A percentile compares a stretch with the other conserved stretches of the same genome.
phyloP scores from a whole-genome alignment of 1,140 invertebrate species.

The Calliopsis andreniformis region DNA sequence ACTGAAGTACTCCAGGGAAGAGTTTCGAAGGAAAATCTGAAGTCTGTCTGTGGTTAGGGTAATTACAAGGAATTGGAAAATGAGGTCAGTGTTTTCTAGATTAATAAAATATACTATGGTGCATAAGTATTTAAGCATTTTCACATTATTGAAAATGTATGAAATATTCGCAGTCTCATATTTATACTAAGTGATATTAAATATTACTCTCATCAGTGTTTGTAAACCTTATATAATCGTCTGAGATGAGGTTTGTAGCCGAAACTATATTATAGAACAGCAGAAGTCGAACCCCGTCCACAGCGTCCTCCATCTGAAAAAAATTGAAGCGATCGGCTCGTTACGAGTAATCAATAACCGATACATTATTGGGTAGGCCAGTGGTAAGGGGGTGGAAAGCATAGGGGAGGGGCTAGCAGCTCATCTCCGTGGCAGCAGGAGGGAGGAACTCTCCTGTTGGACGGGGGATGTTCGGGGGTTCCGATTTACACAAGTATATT shows the following conservation, averaged over 20 bases:
- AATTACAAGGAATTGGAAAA: no score
- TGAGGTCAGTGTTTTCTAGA: no score
- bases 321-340: slow-evolving; percentile 68
- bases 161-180: no score
- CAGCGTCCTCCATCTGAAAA: slow-evolving; percentile 45
- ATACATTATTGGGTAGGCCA: slow-evolving; percentile 71
- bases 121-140: no score
- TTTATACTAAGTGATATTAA: no score
- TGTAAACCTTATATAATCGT: no score
- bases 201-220: no score
- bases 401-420: slow-evolving; percentile 53
- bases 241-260: no score
- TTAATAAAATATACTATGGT: no score
- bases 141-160: no score
- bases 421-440: slow-evolving; percentile 70
- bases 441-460: slow-evolving; percentile 24
- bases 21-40: background rate
- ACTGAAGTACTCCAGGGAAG: background rate
- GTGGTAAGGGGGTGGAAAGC: slow-evolving; percentile 30
- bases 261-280: no score
- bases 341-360: slow-evolving; percentile 78
- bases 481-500: slow-evolving; percentile 82
- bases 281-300: background rate
- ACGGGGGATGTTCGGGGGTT: slow-evolving; percentile 54
- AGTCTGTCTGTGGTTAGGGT: no score